Evolutionary conservation across 2,888 invertebrate genomes (phyloP).

Genomic region (Campopleginae sp.): DNA sequence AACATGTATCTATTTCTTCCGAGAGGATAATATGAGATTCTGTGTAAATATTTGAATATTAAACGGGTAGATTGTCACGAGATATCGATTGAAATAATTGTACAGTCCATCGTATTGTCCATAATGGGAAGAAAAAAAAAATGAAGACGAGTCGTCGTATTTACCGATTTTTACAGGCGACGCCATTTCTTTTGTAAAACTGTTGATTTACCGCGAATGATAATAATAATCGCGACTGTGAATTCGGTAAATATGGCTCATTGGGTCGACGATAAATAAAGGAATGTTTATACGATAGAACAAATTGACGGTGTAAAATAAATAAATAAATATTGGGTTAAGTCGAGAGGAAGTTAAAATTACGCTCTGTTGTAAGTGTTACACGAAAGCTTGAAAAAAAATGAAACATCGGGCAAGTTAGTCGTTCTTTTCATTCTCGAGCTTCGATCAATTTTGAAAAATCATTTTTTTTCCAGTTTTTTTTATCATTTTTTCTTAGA

Average conservation of each 20-base stretch:
- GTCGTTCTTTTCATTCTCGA: conserved; percentile 1
- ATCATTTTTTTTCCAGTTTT: conserved; percentile 12
- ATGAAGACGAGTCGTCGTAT: conserved; percentile 43
- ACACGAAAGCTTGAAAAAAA: conserved; percentile 12
- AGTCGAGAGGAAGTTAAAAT: conserved; percentile 36
- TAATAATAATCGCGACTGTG: conserved; percentile 53
- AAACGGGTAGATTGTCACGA: conserved; percentile 59
- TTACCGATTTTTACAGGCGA: conserved; percentile 46
- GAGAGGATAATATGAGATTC: conserved; percentile 53
- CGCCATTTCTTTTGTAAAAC: conserved; percentile 21
- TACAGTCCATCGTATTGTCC: conserved; percentile 66
- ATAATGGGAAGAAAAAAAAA: conserved; percentile 7
- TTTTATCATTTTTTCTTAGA: conserved; percentile 28
- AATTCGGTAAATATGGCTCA: conserved; percentile 49
- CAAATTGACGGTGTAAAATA: conserved; percentile 58
- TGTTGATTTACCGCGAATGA: conserved; percentile 28
- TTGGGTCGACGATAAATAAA: conserved; percentile 35
- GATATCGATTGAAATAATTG: conserved; percentile 63
- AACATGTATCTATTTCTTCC: conserved; percentile 24
- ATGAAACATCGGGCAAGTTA: not conserved
- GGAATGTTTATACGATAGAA: conserved; percentile 61
- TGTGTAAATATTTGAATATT: conserved; percentile 66
- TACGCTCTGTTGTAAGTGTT: conserved; percentile 8
- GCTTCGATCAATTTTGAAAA: conserved; percentile 9
- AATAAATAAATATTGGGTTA: conserved; percentile 19